Evolutionary conservation across 2,888 invertebrate species (phyloP), one percentile per base, ranked within the genome.

Genomic region (Dicyrtoma fusca): DNA sequence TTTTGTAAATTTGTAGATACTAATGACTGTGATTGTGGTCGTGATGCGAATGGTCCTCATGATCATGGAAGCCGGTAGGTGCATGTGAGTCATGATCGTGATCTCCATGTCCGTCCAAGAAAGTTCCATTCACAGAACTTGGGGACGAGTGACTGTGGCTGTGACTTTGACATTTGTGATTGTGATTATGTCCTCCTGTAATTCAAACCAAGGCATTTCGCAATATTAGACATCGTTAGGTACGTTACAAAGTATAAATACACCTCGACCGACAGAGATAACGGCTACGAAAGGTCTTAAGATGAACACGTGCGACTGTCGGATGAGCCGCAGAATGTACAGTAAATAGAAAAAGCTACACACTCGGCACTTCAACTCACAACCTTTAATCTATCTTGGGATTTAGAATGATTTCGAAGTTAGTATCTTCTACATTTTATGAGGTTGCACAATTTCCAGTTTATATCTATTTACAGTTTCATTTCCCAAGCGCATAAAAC

Each of bases 11-110:
- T 57, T 44, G 17, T 6, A 14, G n/a, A 17, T 23, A 44, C 26
- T 55, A 72, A 71, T 77, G 77, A 69, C 53, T 69, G 45, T 76
- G 76, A 25, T 72, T 72, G 62, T 76, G 73, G 55, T 71, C 14
- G 25, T 51, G 47, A 23, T 64, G 49, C 47, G 47, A 69, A 14
- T 72, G 72, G 61, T 72, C 74, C 70, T 62, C 75, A 65, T 76
- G 73, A 63, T 70, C 47, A 19, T 62, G 62, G 13, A 44, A 42
- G 10, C 62, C 62, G 17, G 34, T 42, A 44, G 42, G 45, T 5
- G 44, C 19, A 21, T 62, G 53, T 3, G 34, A 42, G 47, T 64
- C 69, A 59, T 77, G 75, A 59, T 74, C 76, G 64, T 76, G 73
- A 59, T 74, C 75, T n/a, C 61, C 73, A 65, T 73, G 68, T 63